Percentiles rank a stretch among this genome's conserved stretches.
phyloP scores from a whole-genome alignment of 1,140 invertebrate genomes.

The Macrotrachela quadricornifera region DNA sequence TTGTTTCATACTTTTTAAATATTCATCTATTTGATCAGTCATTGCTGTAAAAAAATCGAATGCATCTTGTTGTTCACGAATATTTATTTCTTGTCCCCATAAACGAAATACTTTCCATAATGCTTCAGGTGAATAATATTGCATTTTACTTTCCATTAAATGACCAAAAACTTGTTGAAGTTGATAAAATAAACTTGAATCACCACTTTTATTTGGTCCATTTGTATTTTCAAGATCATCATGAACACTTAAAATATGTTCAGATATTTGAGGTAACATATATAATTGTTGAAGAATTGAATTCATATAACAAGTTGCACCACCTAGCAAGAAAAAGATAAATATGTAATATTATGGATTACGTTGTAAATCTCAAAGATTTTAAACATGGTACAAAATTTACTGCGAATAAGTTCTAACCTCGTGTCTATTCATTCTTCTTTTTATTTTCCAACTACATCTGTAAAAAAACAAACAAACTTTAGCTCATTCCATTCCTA shows the following conservation, averaged over 20 bases:
- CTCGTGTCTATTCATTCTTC: too few relatives aligned
- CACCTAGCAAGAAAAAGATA: slow-evolving; percentile 22
- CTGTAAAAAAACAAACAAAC: too few relatives aligned
- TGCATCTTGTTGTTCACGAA: slow-evolving; percentile 91
- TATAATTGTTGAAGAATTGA: slow-evolving; percentile 71
- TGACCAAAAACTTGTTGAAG: slow-evolving; percentile 93
- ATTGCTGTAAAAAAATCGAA: slow-evolving; percentile 96
- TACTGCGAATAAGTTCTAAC: too few relatives aligned
- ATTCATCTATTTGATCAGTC: slow-evolving; percentile 89
- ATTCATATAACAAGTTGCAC: slow-evolving; percentile 98
- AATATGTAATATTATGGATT: too few relatives aligned
- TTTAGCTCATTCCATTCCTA: too few relatives aligned
- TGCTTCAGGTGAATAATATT: slow-evolving; percentile 84
- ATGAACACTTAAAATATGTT: slow-evolving; percentile 18
- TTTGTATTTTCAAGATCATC: slow-evolving; percentile 10
- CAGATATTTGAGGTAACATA: slow-evolving; percentile 26
- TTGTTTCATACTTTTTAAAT: slow-evolving; percentile 42
- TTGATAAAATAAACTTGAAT: slow-evolving; percentile 59
- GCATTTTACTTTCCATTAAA: slow-evolving; percentile 78
- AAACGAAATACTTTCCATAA: slow-evolving; percentile 93
- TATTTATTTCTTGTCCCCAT: slow-evolving; percentile 56
- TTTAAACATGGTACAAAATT: too few relatives aligned
- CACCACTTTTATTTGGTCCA: too few relatives aligned
- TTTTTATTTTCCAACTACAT: too few relatives aligned
- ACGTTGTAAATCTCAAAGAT: too few relatives aligned